Conservation (phyloP, 2,797 vertebrate genomes). For the Florisuga fusca region DNA sequence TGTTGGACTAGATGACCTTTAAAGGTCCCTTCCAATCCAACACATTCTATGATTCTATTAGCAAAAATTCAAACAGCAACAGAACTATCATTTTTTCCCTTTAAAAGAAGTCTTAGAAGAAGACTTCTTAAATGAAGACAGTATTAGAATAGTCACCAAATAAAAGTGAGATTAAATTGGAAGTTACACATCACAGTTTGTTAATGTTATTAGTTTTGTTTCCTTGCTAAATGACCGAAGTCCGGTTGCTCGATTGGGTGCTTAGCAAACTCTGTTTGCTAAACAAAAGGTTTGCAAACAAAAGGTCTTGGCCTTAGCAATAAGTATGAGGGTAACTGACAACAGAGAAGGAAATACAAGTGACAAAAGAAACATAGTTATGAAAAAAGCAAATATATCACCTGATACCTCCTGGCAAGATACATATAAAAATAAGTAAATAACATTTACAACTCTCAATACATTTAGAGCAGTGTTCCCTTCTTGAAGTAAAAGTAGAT, state of each 20-base stretch:
- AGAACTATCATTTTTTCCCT: background rate
- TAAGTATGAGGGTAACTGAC: background rate
- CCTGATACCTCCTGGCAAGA: background rate
- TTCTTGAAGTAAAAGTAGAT: background rate
- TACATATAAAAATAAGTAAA: background rate
- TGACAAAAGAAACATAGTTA: background rate
- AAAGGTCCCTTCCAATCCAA: no score
- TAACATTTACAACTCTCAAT: background rate
- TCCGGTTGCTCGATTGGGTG: background rate
- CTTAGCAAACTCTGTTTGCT: background rate
- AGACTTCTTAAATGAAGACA: background rate
- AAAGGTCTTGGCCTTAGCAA: background rate
- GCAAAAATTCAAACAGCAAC: background rate
- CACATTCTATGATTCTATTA: background rate
- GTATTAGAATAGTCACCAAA: slow-evolving; percentile 9
- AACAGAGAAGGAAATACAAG: background rate
- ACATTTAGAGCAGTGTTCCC: background rate
- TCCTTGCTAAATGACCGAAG: background rate
- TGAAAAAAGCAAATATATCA: background rate
- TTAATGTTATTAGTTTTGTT: background rate
- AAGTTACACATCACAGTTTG: slow-evolving; percentile 43
- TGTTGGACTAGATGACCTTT: no score
- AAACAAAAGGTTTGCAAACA: no score
- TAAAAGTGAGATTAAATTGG: slow-evolving; percentile 22
- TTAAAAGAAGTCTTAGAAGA: background rate